A percentile compares a stretch with the other conserved stretches of the same genome.
Conservation (phyloP, 2,797 vertebrate genomes). For the Mormyrops attenuatus region DNA sequence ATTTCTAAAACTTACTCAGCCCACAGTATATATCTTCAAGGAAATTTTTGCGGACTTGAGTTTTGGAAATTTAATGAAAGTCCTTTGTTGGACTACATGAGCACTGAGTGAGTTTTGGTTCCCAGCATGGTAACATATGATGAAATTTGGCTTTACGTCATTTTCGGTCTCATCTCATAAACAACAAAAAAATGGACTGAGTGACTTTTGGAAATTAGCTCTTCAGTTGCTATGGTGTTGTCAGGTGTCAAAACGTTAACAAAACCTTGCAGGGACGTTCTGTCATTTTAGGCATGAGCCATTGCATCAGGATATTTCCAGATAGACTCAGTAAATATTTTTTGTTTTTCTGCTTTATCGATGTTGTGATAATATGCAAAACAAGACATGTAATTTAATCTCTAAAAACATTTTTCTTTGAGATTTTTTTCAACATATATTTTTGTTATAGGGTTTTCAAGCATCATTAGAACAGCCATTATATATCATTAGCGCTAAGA, state of each 20-base stretch:
- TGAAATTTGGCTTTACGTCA: not conserved
- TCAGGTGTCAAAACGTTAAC: not conserved
- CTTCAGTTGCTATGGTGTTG: not conserved
- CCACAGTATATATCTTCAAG: not conserved
- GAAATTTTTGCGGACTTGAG: not conserved
- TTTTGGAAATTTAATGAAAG: not conserved
- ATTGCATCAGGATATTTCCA: not conserved
- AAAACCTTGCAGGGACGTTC: not conserved
- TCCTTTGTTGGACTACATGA: not conserved
- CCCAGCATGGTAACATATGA: not conserved
- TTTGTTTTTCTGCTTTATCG: not conserved
- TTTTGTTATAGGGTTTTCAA: not conserved
- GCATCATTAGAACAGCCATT: not conserved
- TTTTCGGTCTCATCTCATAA: not conserved
- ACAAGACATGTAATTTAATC: not conserved
- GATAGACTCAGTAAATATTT: not conserved
- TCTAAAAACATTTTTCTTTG: not conserved
- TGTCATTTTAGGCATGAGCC: not conserved
- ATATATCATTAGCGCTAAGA: not conserved
- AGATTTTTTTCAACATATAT: not conserved
- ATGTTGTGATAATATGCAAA: not conserved
- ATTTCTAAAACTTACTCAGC: not conserved
- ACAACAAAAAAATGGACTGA: not conserved
- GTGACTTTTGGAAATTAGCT: not conserved
- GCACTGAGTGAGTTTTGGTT: not conserved